Base-by-base conservation (phyloP, 2,113 vertebrate species). In the Ptilorrhoa leucosticta region DNA sequence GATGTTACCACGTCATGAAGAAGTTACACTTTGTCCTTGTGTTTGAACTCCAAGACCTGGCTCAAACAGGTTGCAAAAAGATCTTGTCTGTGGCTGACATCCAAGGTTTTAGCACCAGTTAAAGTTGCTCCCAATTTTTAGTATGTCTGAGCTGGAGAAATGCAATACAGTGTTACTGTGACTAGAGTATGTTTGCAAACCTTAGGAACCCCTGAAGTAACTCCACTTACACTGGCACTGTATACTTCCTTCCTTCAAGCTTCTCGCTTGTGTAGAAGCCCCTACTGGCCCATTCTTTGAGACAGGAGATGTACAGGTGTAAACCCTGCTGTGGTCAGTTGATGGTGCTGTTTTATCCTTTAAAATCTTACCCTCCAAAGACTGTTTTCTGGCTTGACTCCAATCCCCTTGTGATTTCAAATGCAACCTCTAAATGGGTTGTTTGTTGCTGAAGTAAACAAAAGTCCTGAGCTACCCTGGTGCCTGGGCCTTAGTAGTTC, bases 91-190 rank as follows among this genome's bases (percentile, higher is more conserved):
- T 65, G 35, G 33, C 33, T 54, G 28, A 39, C 31, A 27, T 37
- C 20, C 23, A 28, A 6, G 0, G 2, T 31, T 90, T 79, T 42
- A 66, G 44, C 48, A 71, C 11, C 30, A 35, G 23, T 63, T 79
- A 5, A 27, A 91, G 44, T 68, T 76, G 27, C 11, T 76, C 11
- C 30, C 23, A 21, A 7, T 39, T 90, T 31, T 53, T 45, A 48
- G 11, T 69, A 28, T 24, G 10, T 35, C 21, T 71, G 61, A 68
- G 39, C 44, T 83, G 33, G 35, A 86, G 63, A 87, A 91, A 79
- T 4, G 2, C 35, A 14, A 6, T 48, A 24, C 0, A 1, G 0
- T 37, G 9, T 54, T 42, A 31, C 28, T 35, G 27, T 83, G 33
- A 39, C 27, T 45, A 33, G 48, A 15, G 4, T 30, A 19, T 53